Evolutionary conservation across 2,113 vertebrate species (phyloP), one percentile per base, ranked within the genome.

Genomic region (Pedionomus torquatus): DNA sequence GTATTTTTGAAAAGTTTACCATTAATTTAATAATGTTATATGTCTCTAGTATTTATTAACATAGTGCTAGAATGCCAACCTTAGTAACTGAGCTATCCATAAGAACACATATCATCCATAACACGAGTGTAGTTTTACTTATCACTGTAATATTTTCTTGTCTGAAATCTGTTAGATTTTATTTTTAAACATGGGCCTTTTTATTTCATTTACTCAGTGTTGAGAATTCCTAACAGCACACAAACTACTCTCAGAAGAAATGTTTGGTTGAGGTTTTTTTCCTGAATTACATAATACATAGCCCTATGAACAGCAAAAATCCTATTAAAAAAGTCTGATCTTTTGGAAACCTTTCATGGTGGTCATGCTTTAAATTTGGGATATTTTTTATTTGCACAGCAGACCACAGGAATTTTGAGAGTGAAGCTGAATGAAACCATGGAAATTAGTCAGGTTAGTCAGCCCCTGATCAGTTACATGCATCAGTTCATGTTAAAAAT

Each of bases 351-450:
- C 48, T 95, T 88, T 94, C 91, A 65, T 82, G 72, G 88, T 86
- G 92, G 92, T 92, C 93, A 94, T 94, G 90, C 95, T 96, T 97
- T 93, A 97, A 93, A 96, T 95, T 94, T 96, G 90, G 90, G 94
- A 93, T 96, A 78, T 87, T 90, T 96, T 89, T 75, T 95, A 68
- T 97, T 96, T 97, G 83, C 95, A 82, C 76, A 84, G 65, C 83
- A 93, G 89, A 78, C 94, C 95, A 89, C 90, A 96, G 86, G 92
- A 96, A 97, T 95, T 72, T 43, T 28, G 4, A 52, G 92, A 75
- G 86, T 49, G 92, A 88, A 93, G 92, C 86, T 93, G 94, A 96
- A 96, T 92, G 96, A 96, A 95, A 80, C 83, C 91, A 95, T 81
- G 92, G 94, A 96, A 78, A 57, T 87, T 17, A 84, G 81, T 95